Conservation (phyloP, 2,888 invertebrate genomes). For the Heliothis peltigera region DNA sequence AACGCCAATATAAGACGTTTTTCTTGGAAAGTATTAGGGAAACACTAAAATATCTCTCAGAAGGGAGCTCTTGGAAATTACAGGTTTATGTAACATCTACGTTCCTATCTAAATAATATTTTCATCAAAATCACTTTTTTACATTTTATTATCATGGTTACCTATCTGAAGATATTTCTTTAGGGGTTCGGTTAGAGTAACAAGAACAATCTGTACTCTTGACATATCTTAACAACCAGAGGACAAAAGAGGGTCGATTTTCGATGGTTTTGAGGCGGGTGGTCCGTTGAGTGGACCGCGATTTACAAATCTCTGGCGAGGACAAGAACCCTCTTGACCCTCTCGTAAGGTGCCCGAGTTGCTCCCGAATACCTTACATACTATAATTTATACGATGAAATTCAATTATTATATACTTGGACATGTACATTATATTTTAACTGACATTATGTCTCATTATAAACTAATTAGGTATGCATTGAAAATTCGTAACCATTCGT, state of each 20-base stretch:
- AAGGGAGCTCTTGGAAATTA: not conserved
- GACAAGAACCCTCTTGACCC: constrained; percentile 77
- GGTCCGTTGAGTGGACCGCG: constrained; percentile 75
- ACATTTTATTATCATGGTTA: not conserved
- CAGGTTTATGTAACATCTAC: too few species aligned
- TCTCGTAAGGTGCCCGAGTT: constrained; percentile 65
- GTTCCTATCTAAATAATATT: not conserved
- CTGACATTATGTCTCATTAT: too few species aligned
- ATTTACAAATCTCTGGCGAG: constrained; percentile 81
- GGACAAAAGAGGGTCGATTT: constrained; percentile 72
- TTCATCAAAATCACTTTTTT: not conserved
- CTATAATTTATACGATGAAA: constrained; percentile 51
- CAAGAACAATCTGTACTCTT: constrained; percentile 51
- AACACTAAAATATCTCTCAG: not conserved
- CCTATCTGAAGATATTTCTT: not conserved
- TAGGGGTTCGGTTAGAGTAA: constrained; percentile 2
- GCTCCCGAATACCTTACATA: constrained; percentile 62
- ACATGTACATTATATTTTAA: constrained; percentile 5
- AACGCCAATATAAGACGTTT: constrained; percentile 1
- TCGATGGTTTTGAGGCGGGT: constrained; percentile 72
- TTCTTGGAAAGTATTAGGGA: constrained; percentile 8
- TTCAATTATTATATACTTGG: constrained; percentile 20
- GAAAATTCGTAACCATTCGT: not conserved
- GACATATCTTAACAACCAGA: constrained; percentile 57
- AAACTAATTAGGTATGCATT: too few species aligned